Conservation (phyloP, 2,888 invertebrate species). For the Oegoconia quadripuncta region DNA sequence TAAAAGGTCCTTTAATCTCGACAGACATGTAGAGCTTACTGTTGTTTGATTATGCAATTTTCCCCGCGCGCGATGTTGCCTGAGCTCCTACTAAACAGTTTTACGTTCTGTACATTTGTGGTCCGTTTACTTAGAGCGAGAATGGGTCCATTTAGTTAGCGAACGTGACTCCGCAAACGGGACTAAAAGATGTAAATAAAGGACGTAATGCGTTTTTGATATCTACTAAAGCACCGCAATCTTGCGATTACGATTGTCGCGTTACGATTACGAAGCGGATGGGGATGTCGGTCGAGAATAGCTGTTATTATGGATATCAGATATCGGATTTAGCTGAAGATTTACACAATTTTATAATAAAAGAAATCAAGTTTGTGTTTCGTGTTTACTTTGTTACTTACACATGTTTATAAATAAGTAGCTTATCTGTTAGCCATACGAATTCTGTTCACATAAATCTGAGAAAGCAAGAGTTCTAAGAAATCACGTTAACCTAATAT, state of each 20-base stretch:
- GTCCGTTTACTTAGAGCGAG: background rate
- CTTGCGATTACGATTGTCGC: slow-evolving; percentile 9
- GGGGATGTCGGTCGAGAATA: background rate
- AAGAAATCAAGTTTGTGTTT: no score
- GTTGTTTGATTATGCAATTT: slow-evolving; percentile 4
- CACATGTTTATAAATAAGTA: no score
- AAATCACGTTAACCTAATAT: no score
- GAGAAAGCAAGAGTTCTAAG: no score
- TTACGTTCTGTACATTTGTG: background rate
- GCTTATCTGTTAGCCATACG: no score
- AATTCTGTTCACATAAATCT: no score
- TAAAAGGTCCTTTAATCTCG: no score
- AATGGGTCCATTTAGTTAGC: background rate
- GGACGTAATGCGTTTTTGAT: slow-evolving; percentile 24
- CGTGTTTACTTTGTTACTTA: no score
- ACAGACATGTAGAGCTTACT: background rate
- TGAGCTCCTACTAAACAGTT: background rate
- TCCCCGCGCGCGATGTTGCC: background rate
- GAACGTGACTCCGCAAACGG: background rate
- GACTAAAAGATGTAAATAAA: slow-evolving; percentile 8
- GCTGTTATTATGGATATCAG: background rate
- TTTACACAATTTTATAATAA: no score
- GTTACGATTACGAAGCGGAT: slow-evolving; percentile 5
- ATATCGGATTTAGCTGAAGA: background rate
- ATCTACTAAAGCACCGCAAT: slow-evolving; percentile 9